Evolutionary conservation across 2,888 invertebrate species (phyloP).

Genomic region (Pemphredon lugubris): DNA sequence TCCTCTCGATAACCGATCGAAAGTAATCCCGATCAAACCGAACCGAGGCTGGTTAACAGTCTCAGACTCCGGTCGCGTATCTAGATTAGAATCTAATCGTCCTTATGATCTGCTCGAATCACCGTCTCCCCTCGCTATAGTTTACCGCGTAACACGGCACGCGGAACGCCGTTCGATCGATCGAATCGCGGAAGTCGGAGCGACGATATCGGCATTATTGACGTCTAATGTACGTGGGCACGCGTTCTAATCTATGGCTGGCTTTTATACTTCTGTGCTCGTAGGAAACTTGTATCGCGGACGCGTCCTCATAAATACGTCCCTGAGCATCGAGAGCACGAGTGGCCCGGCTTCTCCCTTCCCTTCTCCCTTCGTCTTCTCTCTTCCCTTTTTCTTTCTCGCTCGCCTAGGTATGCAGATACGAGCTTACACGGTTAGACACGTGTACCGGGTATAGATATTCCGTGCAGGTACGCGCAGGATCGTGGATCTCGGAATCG

Average conservation of each 20-base stretch:
- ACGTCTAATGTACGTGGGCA: conserved; percentile 19
- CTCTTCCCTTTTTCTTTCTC: conserved; percentile 13
- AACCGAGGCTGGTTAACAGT: background rate
- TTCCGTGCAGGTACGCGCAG: too few species aligned
- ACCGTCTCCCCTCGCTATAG: background rate
- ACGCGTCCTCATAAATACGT: conserved; percentile 63
- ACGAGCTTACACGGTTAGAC: too few species aligned
- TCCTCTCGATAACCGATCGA: too few species aligned
- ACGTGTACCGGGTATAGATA: too few species aligned
- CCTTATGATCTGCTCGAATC: conserved; percentile 6
- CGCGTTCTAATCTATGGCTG: conserved; percentile 19
- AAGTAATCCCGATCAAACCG: too few species aligned
- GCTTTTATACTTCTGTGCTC: conserved; percentile 5
- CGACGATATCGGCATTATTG: conserved; percentile 21
- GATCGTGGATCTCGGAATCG: too few species aligned
- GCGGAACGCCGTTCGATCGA: conserved; percentile 12
- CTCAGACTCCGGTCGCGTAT: background rate
- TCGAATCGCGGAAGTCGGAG: conserved; percentile 22
- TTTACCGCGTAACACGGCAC: conserved; percentile 36
- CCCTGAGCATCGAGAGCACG: conserved; percentile 50
- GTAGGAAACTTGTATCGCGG: conserved; percentile 53
- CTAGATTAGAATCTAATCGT: conserved; percentile 27
- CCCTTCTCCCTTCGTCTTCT: conserved; percentile 17
- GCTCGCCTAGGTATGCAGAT: background rate
- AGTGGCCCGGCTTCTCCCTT: conserved; percentile 43